These are phyloP conservation scores for Lateolabrax maculatus DNA, from an alignment of 2,797 vertebrate genomes.

Conservation along the genomic window DNA sequence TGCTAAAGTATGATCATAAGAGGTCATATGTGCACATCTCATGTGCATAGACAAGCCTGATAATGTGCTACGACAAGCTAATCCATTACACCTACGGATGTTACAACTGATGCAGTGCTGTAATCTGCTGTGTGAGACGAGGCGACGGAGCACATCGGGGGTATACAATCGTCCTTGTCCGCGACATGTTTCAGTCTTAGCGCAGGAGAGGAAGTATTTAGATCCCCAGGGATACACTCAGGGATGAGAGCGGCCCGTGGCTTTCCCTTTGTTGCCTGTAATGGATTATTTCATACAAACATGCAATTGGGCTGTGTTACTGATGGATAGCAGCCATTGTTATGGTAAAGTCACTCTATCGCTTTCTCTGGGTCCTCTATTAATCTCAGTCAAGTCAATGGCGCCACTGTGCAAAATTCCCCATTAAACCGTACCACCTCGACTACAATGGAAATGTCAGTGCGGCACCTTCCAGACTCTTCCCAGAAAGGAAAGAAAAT, in stretches of 20 bases:
- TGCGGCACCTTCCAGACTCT: constrained; percentile 48
- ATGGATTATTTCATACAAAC: constrained; percentile 81
- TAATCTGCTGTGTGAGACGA: constrained; percentile 41
- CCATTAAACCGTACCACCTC: constrained; percentile 73
- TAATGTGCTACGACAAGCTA: constrained; percentile 63
- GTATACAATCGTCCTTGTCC: constrained; percentile 53
- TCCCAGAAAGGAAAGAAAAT: constrained; percentile 26
- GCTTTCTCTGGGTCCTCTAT: constrained; percentile 58
- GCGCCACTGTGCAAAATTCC: constrained; percentile 71
- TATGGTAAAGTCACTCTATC: constrained; percentile 72
- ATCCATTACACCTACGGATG: constrained; percentile 59
- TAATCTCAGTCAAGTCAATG: constrained; percentile 78
- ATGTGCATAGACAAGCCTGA: constrained; percentile 49
- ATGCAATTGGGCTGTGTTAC: constrained; percentile 65
- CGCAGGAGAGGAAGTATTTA: constrained; percentile 33
- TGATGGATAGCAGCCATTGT: constrained; percentile 79
- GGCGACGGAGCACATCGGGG: constrained; percentile 14
- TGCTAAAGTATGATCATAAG: constrained; percentile 49
- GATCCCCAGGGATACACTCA: constrained; percentile 49
- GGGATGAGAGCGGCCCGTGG: constrained; percentile 42
- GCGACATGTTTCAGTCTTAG: constrained; percentile 47
- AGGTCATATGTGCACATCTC: constrained; percentile 42
- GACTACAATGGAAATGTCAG: constrained; percentile 72
- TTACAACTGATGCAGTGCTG: constrained; percentile 15
- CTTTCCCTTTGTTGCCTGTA: constrained; percentile 69